Base-by-base conservation (phyloP, 37 sponge, comb jelly and placozoan genomes). In the Petrosia ficiformis region DNA sequence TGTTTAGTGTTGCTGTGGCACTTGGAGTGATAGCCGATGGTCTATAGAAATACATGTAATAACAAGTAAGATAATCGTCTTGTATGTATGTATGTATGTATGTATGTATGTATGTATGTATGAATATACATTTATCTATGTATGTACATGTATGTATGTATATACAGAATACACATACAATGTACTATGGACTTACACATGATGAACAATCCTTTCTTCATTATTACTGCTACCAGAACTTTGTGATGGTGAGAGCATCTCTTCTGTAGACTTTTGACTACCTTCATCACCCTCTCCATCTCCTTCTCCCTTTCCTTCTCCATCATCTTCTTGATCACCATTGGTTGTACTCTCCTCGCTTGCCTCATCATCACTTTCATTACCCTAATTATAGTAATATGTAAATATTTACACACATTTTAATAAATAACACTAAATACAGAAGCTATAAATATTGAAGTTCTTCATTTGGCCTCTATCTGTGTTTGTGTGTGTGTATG, bases 321-420 rank as follows among this genome's bases (percentile, higher is more conserved):
- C 85, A 3, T 57, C 77, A 0, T 61, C 79, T 34, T 44, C 30
- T 25, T 56, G 36, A 19, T 70, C 60, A 25, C 73, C 57, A 14
- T 65, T 61, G 42, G 68, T 41, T 41, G 79, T 65, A 38, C 77
- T 66, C 29, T 60, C 66, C 2, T 21, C 48, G 64, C 78, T 54
- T 39, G 73, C 85, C 24, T 85, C 73, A 28, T 78, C 85, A 21
- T 78, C 85, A 44, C 84, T 77, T n/a, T 37, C 25, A 4, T 59
- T 40, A 32, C 36, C 59, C 83, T 75, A 65, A 33, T 19, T 30
- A 36, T 21, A 36, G 31, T 26, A 39, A 10, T 28, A 34, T 60
- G 28, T 4, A 26, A 25, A 31, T 59, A 59, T 44, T 39, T 28
- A 71, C 25, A 35, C 26, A 71, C n/a, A 41, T 40, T 24, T 16